Conservation (phyloP, 2,113 vertebrate genomes). For the Amphiprion ocellaris region DNA sequence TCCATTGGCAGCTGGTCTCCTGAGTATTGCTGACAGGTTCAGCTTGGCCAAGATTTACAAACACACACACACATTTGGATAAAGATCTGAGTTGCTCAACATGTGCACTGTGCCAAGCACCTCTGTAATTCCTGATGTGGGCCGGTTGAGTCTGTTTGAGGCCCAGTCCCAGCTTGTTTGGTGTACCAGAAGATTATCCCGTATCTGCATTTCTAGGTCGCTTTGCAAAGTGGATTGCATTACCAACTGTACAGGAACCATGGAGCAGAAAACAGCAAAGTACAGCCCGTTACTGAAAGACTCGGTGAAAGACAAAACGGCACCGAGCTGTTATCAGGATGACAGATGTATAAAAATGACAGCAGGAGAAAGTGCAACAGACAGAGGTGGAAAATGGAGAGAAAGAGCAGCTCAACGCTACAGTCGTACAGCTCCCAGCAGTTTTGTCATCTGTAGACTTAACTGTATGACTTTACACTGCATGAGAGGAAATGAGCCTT, state of each 20-base stretch:
- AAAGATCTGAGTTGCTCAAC: slow-evolving; percentile 69
- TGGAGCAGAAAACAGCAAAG: slow-evolving; percentile 6
- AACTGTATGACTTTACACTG: slow-evolving; percentile 1
- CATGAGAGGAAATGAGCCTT: no score
- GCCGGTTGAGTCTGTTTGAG: slow-evolving; percentile 47
- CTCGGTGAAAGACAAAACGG: background rate
- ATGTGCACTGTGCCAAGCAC: slow-evolving; percentile 47
- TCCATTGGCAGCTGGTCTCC: slow-evolving; percentile 43
- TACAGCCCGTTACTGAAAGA: background rate
- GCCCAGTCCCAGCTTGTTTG: slow-evolving; percentile 62
- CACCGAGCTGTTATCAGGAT: background rate
- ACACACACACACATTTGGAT: slow-evolving; percentile 60
- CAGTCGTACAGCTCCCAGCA: slow-evolving; percentile 19
- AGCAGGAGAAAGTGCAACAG: slow-evolving; percentile 25
- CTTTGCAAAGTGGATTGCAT: slow-evolving; percentile 1
- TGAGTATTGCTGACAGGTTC: slow-evolving; percentile 26
- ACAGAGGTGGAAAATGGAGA: background rate
- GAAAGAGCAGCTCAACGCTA: slow-evolving; percentile 4
- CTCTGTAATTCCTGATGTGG: slow-evolving; percentile 39
- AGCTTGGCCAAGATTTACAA: slow-evolving; percentile 30
- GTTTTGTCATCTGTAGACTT: slow-evolving; percentile 4
- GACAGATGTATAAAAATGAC: slow-evolving; percentile 22
- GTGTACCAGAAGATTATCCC: slow-evolving; percentile 39
- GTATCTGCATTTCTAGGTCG: slow-evolving; percentile 21
- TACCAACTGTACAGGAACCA: slow-evolving; percentile 14